Conservation (phyloP, 2,888 invertebrate genomes). For the Apotomis betuletana region DNA sequence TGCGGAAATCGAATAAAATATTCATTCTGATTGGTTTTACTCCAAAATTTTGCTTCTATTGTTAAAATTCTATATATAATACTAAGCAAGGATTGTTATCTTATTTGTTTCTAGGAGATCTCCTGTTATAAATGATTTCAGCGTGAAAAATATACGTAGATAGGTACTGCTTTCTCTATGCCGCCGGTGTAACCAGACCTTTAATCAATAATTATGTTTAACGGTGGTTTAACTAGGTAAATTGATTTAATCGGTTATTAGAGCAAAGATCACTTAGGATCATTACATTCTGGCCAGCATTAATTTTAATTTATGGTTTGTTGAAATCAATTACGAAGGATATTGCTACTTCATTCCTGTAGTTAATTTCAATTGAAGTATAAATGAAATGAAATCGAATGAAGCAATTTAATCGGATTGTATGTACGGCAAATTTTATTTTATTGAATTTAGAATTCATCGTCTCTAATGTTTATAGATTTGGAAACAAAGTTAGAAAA, state of each 20-base stretch:
- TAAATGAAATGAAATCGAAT: background rate
- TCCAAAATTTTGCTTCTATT: too few species aligned
- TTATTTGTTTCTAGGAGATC: too few species aligned
- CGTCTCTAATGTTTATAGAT: too few species aligned
- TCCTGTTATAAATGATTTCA: background rate
- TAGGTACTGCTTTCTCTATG: background rate
- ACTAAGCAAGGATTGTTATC: too few species aligned
- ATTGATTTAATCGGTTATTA: constrained; percentile 22
- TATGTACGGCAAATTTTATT: too few species aligned
- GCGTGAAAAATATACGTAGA: background rate
- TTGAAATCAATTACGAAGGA: background rate
- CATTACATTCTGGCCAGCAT: constrained; percentile 7
- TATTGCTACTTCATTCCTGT: background rate
- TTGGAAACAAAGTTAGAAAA: too few species aligned
- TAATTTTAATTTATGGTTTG: background rate
- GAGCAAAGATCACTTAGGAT: constrained; percentile 21
- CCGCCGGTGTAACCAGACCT: background rate
- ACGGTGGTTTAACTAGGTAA: constrained; percentile 19
- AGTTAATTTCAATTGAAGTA: background rate
- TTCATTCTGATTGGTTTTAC: too few species aligned
- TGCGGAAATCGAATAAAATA: too few species aligned
- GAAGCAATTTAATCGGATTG: background rate
- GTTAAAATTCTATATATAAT: too few species aligned
- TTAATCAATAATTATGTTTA: constrained; percentile 18
- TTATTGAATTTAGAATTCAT: too few species aligned